phyloP scores from a whole-genome alignment of 2,888 invertebrate species.

The Diaprepes abbreviatus region DNA sequence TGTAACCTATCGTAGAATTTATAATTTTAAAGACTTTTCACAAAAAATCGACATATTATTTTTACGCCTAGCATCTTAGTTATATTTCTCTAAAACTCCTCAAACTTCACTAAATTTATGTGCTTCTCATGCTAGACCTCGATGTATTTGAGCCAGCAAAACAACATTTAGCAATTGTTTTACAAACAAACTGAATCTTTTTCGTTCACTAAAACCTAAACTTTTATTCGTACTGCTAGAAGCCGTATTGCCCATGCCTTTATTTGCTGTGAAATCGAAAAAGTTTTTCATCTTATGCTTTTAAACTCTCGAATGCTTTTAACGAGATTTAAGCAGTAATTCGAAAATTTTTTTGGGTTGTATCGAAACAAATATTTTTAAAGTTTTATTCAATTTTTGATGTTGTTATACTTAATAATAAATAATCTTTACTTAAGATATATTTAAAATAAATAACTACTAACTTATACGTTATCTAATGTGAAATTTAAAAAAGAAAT shows the following conservation, averaged over 20 bases:
- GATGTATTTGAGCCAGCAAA: slow-evolving; percentile 2
- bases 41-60: no score
- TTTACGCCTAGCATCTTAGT: no score
- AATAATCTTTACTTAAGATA: no score
- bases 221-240: slow-evolving; percentile 10
- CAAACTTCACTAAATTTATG: neutral
- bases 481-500: no score
- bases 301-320: slow-evolving; percentile 13
- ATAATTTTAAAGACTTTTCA: no score
- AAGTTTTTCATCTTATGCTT: slow-evolving; percentile 12
- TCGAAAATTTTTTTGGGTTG: neutral
- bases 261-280: slow-evolving; percentile 23
- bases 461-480: no score
- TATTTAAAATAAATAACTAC: no score
- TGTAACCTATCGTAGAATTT: no score
- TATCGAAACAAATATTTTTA: neutral
- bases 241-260: slow-evolving; percentile 4
- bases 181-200: slow-evolving; percentile 16
- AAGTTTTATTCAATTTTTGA: neutral
- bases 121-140: neutral
- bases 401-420: neutral
- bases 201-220: slow-evolving; percentile 3
- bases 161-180: slow-evolving; percentile 8
- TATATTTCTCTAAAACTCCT: no score
- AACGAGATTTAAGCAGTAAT: neutral